phyloP scores from a whole-genome alignment of 1,140 invertebrate species.

The Doryteuthis pealeii region DNA sequence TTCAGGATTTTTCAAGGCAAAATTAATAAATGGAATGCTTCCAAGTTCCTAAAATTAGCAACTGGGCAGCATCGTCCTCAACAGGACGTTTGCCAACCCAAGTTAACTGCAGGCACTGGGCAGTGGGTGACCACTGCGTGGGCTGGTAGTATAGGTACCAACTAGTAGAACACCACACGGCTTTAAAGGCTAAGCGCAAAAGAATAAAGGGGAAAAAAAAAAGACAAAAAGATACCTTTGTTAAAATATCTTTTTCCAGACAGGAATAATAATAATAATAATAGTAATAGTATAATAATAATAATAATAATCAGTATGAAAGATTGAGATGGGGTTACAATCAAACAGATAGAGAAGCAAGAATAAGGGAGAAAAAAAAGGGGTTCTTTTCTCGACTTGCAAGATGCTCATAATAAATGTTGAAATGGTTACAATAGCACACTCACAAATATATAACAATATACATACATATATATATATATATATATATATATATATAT shows the following conservation, averaged over 20 bases:
- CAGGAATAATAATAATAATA: background rate
- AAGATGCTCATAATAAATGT: no score
- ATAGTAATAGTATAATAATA: background rate
- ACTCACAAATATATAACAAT: no score
- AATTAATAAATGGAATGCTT: slow-evolving; percentile 9
- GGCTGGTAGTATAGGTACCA: background rate
- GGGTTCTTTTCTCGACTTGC: no score
- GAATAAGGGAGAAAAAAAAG: no score
- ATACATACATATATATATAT: no score
- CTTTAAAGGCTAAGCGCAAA: background rate
- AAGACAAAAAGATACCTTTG: background rate
- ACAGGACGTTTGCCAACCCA: background rate
- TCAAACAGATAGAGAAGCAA: background rate
- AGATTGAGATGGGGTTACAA: background rate
- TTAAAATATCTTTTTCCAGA: background rate
- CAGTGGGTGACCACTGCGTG: background rate
- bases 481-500: no score
- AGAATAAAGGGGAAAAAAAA: background rate
- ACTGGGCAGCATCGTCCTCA: background rate
- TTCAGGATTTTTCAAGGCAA: slow-evolving; percentile 15
- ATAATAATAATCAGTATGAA: background rate
- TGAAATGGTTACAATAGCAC: no score
- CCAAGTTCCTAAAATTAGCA: slow-evolving; percentile 12
- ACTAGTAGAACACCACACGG: background rate
- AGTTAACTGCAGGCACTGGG: slow-evolving; percentile 6